Conservation (phyloP, 2,888 invertebrate genomes). For the Saturnia pavonia region DNA sequence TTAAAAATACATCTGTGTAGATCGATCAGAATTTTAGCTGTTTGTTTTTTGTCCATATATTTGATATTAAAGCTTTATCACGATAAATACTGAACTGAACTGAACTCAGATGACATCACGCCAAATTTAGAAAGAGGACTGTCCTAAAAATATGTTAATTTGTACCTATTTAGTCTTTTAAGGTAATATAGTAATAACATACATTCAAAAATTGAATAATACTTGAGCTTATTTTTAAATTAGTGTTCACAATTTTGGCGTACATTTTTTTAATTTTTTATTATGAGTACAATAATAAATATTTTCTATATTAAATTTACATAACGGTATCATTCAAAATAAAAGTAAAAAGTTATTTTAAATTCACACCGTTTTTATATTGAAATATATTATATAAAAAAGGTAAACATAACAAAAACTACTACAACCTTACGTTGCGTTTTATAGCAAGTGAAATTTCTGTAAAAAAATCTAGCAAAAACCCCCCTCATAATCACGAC, state of each 20-base stretch:
- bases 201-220: too few relatives aligned
- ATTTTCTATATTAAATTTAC: too few relatives aligned
- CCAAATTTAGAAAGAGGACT: background rate
- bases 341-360: slow-evolving; percentile 1
- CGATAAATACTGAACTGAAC: background rate
- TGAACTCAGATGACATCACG: background rate
- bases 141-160: background rate
- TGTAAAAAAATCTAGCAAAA: slow-evolving; percentile 72
- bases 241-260: too few relatives aligned
- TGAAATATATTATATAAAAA: slow-evolving; percentile 29
- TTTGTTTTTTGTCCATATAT: background rate
- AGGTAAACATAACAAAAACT: slow-evolving; percentile 66
- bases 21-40: too few relatives aligned
- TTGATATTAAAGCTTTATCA: too few relatives aligned
- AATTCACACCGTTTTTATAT: slow-evolving; percentile 13
- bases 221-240: too few relatives aligned
- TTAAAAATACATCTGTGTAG: too few relatives aligned
- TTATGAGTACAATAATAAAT: background rate
- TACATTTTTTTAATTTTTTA: background rate
- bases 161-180: background rate
- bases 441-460: slow-evolving; percentile 66
- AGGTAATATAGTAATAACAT: too few relatives aligned
- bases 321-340: background rate
- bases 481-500: slow-evolving; percentile 53
- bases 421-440: slow-evolving; percentile 45